Conservation (phyloP, 2,113 vertebrate species). For the Daboia siamensis region DNA sequence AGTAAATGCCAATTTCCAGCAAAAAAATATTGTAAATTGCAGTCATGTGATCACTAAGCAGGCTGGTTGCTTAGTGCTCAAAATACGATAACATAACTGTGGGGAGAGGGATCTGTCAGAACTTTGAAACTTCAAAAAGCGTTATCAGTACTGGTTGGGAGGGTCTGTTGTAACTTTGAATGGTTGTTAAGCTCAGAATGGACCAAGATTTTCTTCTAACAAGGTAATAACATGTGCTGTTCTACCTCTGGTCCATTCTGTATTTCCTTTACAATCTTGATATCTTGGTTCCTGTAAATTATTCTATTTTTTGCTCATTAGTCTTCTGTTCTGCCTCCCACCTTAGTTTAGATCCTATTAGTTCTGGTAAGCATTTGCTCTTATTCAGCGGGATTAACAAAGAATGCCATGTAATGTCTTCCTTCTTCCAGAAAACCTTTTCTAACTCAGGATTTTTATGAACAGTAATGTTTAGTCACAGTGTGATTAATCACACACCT, state of each 20-base stretch:
- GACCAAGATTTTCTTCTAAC: not conserved
- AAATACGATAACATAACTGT: not conserved
- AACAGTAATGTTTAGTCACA: not conserved
- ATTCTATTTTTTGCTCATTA: not conserved
- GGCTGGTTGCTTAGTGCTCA: not conserved
- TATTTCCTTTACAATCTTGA: not conserved
- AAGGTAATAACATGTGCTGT: not conserved
- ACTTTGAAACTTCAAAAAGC: not conserved
- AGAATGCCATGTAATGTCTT: not conserved
- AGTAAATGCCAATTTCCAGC: not conserved
- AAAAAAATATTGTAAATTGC: not conserved
- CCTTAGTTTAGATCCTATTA: not conserved
- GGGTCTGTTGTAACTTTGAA: not conserved
- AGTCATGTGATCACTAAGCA: not conserved
- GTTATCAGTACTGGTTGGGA: not conserved
- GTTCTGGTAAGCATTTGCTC: not conserved
- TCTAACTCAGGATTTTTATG: not conserved
- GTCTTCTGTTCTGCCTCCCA: not conserved
- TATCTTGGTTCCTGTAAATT: not conserved
- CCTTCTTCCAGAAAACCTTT: not conserved
- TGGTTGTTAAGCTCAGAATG: not conserved
- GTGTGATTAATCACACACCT: not conserved
- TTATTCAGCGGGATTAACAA: not conserved
- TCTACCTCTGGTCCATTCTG: not conserved
- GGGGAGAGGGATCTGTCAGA: rapidly evolving